Base-by-base conservation (phyloP, 1,140 invertebrate genomes). In the Diabrotica virgifera region DNA sequence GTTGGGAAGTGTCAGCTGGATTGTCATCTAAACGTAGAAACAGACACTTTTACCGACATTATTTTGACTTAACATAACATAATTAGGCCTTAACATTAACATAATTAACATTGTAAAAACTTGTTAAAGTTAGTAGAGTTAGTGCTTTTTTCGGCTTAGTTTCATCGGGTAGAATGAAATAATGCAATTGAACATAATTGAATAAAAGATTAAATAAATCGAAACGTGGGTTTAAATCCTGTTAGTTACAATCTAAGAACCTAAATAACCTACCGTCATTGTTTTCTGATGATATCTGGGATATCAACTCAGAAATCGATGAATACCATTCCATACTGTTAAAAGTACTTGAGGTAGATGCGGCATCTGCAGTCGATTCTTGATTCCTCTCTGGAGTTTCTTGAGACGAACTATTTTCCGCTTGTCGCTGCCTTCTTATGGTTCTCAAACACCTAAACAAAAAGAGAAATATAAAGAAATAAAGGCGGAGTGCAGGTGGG, bases 401-500 rank as follows among this genome's bases (percentile, higher is more conserved):
- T 53, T 53, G 52, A 6, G 9, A 4, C 8, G 52, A 12, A 7
- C 3, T 13, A 24, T 53, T 5, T 12, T 12, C n/a, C 8, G 55
- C 37, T 40, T 9, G 5, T 36, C 55, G 35, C 10, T 56, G 51
- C 5, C 52, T 7, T 38, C 55, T 55, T 10, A 72, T 66, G 2
- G 62, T 68, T 11, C 71, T 62, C 59, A 72, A 65, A 61, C 65
- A 70, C 35, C 69, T 65, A 54, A 57, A 59, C 6, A 2, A 68
- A 10, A 7, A 57, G 36, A 46, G 2, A 46, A 46, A 46, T 6
- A 2, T 10, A 46, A 46, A 46, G 24, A 24, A 24, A 24, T 24
- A 4, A 24, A 24, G 24, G 4, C 24, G 24, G 4, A 4, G 24
- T 4, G 24, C 24, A 24, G 24, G 24, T 24, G 24, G 24, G 24